phyloP scores from a whole-genome alignment of 2,113 vertebrate genomes.

The Hipposideros armiger region DNA sequence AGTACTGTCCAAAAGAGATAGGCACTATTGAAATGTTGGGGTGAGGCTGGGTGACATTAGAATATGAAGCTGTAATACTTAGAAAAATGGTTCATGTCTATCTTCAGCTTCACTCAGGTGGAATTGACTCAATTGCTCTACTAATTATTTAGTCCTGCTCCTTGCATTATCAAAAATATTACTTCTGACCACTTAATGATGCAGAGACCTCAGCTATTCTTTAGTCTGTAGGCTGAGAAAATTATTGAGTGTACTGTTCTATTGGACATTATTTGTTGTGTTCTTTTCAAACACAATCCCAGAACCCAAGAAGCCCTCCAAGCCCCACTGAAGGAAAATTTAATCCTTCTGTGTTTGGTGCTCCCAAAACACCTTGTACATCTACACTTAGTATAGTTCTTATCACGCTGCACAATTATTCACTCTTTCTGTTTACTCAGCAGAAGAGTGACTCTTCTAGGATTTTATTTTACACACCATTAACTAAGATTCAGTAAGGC shows the following conservation, averaged over 20 bases:
- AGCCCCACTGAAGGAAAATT: not conserved
- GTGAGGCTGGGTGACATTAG: not conserved
- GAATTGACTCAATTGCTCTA: not conserved
- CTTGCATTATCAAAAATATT: not conserved
- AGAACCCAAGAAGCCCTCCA: not conserved
- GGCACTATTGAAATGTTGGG: not conserved
- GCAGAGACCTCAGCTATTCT: not conserved
- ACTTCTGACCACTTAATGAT: not conserved
- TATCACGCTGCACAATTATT: not conserved
- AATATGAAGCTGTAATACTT: not conserved
- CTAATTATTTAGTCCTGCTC: not conserved
- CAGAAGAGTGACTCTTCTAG: not conserved
- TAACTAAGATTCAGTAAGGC: not conserved
- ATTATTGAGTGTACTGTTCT: not conserved
- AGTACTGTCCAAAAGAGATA: not conserved
- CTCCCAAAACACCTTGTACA: not conserved
- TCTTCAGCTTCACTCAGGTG: not conserved
- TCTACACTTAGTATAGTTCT: not conserved
- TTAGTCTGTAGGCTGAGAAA: not conserved
- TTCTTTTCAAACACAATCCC: not conserved
- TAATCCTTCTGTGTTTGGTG: not conserved
- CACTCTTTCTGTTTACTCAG: not conserved
- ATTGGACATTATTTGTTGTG: not conserved
- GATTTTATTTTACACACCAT: slow-evolving; percentile 1
- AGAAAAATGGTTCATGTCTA: not conserved